These are phyloP conservation scores for Ceriagrion tenellum DNA, from an alignment of 2,888 invertebrate species.

Conservation along the genomic window DNA sequence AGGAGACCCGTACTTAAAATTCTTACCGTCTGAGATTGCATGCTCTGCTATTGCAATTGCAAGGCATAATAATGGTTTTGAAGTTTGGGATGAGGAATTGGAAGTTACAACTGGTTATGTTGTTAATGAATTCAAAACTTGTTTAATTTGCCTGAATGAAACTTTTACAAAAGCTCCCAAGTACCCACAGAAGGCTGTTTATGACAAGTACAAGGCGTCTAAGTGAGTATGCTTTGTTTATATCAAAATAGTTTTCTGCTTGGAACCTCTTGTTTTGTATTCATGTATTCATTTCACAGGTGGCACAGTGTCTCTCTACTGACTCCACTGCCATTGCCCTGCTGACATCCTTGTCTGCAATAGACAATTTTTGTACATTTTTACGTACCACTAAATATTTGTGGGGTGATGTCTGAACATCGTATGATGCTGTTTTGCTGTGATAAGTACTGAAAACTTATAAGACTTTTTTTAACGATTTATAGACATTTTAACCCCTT, in stretches of 20 bases:
- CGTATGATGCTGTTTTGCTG: slow-evolving; percentile 72
- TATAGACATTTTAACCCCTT: not conserved
- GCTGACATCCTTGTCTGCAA: slow-evolving; percentile 34
- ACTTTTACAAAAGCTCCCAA: slow-evolving; percentile 85
- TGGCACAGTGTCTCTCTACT: slow-evolving; percentile 70
- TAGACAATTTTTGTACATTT: not conserved
- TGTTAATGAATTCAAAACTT: slow-evolving; percentile 83
- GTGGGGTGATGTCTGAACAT: slow-evolving; percentile 31
- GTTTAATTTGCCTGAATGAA: slow-evolving; percentile 84
- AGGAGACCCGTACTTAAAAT: slow-evolving; percentile 91
- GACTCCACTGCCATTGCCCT: slow-evolving; percentile 61
- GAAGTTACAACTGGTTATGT: slow-evolving; percentile 85
- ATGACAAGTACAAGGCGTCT: slow-evolving; percentile 89
- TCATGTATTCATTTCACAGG: slow-evolving; percentile 56
- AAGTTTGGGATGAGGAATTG: slow-evolving; percentile 85
- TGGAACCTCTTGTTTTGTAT: not conserved
- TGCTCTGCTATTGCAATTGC: slow-evolving; percentile 90
- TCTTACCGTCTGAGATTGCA: slow-evolving; percentile 90
- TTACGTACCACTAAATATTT: slow-evolving; percentile 23
- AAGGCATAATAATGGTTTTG: slow-evolving; percentile 83
- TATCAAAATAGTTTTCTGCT: not conserved
- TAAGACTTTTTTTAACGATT: slow-evolving; percentile 32
- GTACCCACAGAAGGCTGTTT: slow-evolving; percentile 90
- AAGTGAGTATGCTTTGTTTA: slow-evolving; percentile 75
- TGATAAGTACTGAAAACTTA: slow-evolving; percentile 71